These are phyloP conservation scores for Ganaspis sp. DNA, from an alignment of 1,140 invertebrate genomes.

Conservation along the genomic window DNA sequence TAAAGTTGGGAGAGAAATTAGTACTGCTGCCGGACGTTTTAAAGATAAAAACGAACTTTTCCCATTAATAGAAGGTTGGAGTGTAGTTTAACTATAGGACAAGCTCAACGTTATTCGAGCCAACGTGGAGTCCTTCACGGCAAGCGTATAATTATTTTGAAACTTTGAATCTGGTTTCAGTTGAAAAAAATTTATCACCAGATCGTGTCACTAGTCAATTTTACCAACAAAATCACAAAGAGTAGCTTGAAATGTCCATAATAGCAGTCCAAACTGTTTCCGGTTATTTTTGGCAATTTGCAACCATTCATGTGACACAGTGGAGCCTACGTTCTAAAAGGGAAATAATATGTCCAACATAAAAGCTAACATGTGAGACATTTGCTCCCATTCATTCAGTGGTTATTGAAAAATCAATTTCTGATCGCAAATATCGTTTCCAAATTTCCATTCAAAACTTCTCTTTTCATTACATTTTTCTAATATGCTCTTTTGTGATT, in stretches of 20 bases:
- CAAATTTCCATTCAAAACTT: too few species aligned
- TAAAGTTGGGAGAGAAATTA: slow-evolving; percentile 75
- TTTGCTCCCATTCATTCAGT: neutral
- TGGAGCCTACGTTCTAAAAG: neutral
- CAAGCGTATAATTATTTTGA: slow-evolving; percentile 73
- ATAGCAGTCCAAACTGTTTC: neutral
- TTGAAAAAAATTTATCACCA: neutral
- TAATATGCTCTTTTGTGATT: too few species aligned
- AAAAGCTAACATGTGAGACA: neutral
- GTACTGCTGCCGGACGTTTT: slow-evolving; percentile 74
- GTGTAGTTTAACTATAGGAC: slow-evolving; percentile 52
- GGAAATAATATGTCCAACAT: neutral
- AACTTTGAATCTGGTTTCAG: slow-evolving; percentile 63
- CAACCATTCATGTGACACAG: neutral
- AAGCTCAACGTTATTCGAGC: slow-evolving; percentile 59
- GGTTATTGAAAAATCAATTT: neutral
- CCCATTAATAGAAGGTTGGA: slow-evolving; percentile 72
- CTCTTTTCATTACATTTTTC: too few species aligned
- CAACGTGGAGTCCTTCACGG: slow-evolving; percentile 64
- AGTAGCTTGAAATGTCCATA: neutral
- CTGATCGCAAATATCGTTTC: neutral
- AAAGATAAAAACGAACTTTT: slow-evolving; percentile 77
- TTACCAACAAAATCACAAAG: neutral
- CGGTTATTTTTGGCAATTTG: slow-evolving; percentile 20
- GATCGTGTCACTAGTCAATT: slow-evolving; percentile 9